Evolutionary conservation across 2,888 invertebrate genomes (phyloP), one percentile per base, ranked within the genome.

Genomic region (Conistra vaccinii): DNA sequence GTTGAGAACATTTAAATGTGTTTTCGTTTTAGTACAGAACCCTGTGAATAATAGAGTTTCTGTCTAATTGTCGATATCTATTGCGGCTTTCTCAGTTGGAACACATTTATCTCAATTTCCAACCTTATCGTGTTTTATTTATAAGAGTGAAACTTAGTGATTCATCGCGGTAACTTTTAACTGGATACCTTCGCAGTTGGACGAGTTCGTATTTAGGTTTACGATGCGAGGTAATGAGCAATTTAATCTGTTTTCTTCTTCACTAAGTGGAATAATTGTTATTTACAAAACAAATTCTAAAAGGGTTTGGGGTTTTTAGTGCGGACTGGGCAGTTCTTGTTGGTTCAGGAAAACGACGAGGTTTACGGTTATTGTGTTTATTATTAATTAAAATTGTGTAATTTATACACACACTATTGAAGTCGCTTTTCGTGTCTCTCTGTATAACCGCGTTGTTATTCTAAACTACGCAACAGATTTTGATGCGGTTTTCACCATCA

Each of bases 161-260:
- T 73, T 88, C 87, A 88, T 81, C 73, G 65, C 67, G 65, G 65
- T 81, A 79, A 81, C 68, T 83, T 83, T 83, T 78, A 79, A 88
- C 76, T 69, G 67, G 39, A 67, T 76, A 80, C 76, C 71, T 77
- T 79, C 61, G 61, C 78, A 62, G 83, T 77, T 77, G 69, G 74
- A 76, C 62, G 76, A 70, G n/a, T 73, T 78, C 39, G 74, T 83
- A 85, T 86, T 83, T 70, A 83, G 88, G 85, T 86, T 85, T 88
- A 87, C 78, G 85, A 78, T 73, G 67, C 57, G 66, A 62, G 48
- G 63, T 84, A 82, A 88, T 82, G 77, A 82, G 79, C 76, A 72
- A 84, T 86, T 69, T 74, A 69, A 58, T 76, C 74, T 76, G 76
- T 78, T 81, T 73, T 81, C 66, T 58, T 84, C 65, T 32, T 80